Conservation (phyloP, 2,113 vertebrate genomes). For the Malurus alboscapulatus region DNA sequence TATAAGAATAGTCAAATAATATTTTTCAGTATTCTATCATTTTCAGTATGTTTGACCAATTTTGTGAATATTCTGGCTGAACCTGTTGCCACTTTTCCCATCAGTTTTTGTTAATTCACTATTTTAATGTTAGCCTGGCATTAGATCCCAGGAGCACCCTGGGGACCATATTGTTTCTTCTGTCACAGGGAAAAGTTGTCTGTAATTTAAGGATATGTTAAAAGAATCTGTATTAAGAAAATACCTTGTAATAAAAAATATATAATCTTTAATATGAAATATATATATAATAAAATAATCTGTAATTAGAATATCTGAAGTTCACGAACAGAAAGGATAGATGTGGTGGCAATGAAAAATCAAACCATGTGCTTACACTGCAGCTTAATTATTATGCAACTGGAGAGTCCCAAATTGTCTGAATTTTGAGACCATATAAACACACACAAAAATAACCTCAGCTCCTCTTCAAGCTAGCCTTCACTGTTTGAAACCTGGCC, state of each 20-base stretch:
- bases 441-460: not conserved
- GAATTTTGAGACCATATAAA: conserved; percentile 2
- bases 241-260: not conserved
- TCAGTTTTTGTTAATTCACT: not conserved
- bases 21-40: not conserved
- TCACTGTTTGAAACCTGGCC: not conserved
- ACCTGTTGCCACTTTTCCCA: not conserved
- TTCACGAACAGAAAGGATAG: not conserved
- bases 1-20: not conserved
- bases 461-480: not conserved
- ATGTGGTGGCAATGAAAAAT: not conserved
- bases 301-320: not conserved
- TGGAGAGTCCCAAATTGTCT: not conserved
- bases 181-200: not conserved
- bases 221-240: not conserved
- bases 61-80: not conserved
- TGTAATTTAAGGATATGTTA: not conserved
- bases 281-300: not conserved
- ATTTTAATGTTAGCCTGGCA: not conserved
- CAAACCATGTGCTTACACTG: not conserved
- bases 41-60: not conserved
- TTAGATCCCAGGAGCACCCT: not conserved
- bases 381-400: not conserved
- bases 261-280: not conserved
- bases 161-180: not conserved